These are phyloP conservation scores for Molossus molossus DNA, from an alignment of 2,797 vertebrate species.

Conservation along the genomic window DNA sequence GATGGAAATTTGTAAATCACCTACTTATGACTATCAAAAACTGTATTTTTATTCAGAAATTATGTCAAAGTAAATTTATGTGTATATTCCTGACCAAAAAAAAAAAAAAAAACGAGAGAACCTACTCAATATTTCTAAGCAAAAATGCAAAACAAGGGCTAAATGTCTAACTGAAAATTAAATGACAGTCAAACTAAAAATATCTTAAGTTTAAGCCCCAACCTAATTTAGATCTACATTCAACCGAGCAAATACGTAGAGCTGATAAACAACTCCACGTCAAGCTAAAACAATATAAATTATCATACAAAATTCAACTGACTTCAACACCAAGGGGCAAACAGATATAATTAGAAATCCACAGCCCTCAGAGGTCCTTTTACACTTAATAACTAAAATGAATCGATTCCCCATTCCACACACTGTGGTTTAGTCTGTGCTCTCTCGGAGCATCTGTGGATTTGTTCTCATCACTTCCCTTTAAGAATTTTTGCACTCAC, in stretches of 20 bases:
- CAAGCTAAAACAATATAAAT: background rate
- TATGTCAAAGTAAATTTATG: background rate
- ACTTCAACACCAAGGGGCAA: constrained; percentile 58
- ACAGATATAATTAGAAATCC: constrained; percentile 39
- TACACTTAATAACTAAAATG: constrained; percentile 18
- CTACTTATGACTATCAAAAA: background rate
- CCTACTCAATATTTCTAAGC: background rate
- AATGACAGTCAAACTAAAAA: constrained; percentile 58
- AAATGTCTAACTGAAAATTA: background rate
- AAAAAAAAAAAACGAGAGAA: background rate
- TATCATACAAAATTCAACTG: background rate
- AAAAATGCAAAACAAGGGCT: background rate
- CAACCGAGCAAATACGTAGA: constrained; percentile 36
- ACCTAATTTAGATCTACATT: constrained; percentile 47
- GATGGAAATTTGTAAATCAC: background rate
- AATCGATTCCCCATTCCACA: background rate
- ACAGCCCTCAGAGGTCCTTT: background rate
- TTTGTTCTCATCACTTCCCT: background rate
- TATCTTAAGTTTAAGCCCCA: background rate
- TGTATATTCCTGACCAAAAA: background rate
- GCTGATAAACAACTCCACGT: background rate
- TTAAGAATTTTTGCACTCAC: background rate
- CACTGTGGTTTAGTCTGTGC: background rate
- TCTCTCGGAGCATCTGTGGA: background rate
- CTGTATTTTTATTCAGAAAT: background rate